A percentile compares a stretch with the other conserved stretches of the same genome.
phyloP scores from a whole-genome alignment of 2,113 vertebrate species.

The Neopipo cinnamomea region DNA sequence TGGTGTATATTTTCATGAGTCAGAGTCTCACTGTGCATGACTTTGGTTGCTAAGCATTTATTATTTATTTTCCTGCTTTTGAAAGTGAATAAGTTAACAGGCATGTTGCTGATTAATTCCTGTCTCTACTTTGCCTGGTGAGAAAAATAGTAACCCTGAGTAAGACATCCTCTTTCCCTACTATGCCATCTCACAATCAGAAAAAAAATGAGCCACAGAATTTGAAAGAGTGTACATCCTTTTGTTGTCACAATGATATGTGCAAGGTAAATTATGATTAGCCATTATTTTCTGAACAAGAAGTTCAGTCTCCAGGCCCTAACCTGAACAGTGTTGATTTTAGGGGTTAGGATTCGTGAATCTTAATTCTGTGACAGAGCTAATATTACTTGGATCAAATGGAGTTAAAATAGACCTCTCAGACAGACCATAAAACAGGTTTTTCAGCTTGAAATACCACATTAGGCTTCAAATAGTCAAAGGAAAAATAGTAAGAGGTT shows the following conservation, averaged over 20 bases:
- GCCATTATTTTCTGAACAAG: background rate
- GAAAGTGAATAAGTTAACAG: slow-evolving; percentile 4
- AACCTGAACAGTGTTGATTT: background rate
- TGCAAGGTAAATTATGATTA: background rate
- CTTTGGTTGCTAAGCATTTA: slow-evolving; percentile 13
- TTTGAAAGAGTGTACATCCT: background rate
- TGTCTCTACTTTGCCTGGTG: background rate
- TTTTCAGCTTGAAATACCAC: background rate
- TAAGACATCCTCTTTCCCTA: background rate
- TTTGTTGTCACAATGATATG: background rate
- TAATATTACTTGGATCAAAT: background rate
- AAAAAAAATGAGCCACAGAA: background rate
- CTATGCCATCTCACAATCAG: background rate
- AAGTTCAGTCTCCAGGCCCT: background rate
- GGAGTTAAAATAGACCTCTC: background rate
- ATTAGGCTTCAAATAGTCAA: background rate
- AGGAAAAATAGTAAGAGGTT: background rate
- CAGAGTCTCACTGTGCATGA: background rate
- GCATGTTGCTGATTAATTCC: background rate
- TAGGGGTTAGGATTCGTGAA: background rate
- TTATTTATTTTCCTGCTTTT: slow-evolving; percentile 19
- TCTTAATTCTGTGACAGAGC: background rate
- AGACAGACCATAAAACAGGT: background rate
- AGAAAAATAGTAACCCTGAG: background rate
- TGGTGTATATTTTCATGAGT: background rate